A percentile compares a stretch with the other conserved stretches of the same genome.
These are phyloP conservation scores for Onychomys arenicola DNA, from an alignment of 2,797 vertebrate genomes.

Conservation along the genomic window DNA sequence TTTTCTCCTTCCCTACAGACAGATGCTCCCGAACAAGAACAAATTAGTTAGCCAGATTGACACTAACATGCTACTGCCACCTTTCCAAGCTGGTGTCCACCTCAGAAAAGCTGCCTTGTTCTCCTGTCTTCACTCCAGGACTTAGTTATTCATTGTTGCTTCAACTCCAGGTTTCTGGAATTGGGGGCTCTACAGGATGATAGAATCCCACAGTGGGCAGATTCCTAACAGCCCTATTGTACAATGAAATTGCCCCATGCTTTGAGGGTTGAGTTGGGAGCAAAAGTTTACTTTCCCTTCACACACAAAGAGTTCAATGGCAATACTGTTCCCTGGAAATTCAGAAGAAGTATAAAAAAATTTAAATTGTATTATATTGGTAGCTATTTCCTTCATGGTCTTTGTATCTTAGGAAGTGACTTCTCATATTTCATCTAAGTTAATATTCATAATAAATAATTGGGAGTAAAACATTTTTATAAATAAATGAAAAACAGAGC, in stretches of 20 bases:
- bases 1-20: neutral
- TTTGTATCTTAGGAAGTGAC: neutral
- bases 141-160: neutral
- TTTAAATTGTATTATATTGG: neutral
- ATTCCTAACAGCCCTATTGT: neutral
- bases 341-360: neutral
- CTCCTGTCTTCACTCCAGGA: neutral
- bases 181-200: neutral
- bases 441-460: neutral
- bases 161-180: neutral
- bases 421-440: neutral
- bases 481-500: neutral
- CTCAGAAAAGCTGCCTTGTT: neutral
- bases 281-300: neutral
- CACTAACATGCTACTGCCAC: neutral
- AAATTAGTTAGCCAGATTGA: conserved; percentile 25
- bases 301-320: neutral
- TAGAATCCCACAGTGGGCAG: neutral
- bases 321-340: neutral
- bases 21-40: conserved; percentile 45
- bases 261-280: neutral
- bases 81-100: neutral
- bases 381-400: neutral
- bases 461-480: neutral
- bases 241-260: neutral